A percentile compares a stretch with the other conserved stretches of the same genome.
Evolutionary conservation across 2,888 invertebrate genomes (phyloP).

Genomic region (Drosophila anceps): DNA sequence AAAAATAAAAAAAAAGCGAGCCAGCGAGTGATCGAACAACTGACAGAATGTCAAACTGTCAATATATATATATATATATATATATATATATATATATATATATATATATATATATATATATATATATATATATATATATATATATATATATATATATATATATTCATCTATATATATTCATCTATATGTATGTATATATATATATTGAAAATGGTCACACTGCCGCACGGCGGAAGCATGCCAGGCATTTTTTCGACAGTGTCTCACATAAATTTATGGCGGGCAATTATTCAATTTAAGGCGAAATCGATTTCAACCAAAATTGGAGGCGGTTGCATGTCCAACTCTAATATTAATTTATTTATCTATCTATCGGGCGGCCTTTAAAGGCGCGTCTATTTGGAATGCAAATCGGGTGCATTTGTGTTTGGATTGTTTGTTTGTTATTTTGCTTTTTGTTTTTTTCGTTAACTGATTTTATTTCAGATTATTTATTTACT

Average conservation of each 20-base stretch:
- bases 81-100: slow-evolving; percentile 14
- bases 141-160: slow-evolving; percentile 9
- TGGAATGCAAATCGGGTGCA: slow-evolving; percentile 34
- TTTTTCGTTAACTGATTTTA: slow-evolving; percentile 5
- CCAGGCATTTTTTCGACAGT: slow-evolving; percentile 63
- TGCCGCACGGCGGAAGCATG: slow-evolving; percentile 35
- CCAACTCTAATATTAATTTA: slow-evolving; percentile 34
- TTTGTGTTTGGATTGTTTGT: slow-evolving; percentile 4
- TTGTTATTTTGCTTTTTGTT: too few relatives aligned
- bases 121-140: slow-evolving; percentile 14
- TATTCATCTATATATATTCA: too few relatives aligned
- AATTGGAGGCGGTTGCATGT: slow-evolving; percentile 53
- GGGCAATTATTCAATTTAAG: slow-evolving; percentile 78
- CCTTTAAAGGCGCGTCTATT: slow-evolving; percentile 41
- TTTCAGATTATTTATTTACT: slow-evolving; percentile 20
- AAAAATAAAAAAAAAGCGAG: slow-evolving; percentile 25
- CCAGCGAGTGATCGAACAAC: slow-evolving; percentile 17
- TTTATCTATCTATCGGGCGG: slow-evolving; percentile 17
- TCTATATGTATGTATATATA: too few relatives aligned
- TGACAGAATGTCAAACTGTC: slow-evolving; percentile 72
- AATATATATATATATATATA: slow-evolving; percentile 26
- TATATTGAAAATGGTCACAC: slow-evolving; percentile 10
- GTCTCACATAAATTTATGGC: slow-evolving; percentile 80
- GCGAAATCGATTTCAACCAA: slow-evolving; percentile 49
- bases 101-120: slow-evolving; percentile 14